Base-by-base conservation (phyloP, 2,888 invertebrate species). In the Agriopis aurantiaria region DNA sequence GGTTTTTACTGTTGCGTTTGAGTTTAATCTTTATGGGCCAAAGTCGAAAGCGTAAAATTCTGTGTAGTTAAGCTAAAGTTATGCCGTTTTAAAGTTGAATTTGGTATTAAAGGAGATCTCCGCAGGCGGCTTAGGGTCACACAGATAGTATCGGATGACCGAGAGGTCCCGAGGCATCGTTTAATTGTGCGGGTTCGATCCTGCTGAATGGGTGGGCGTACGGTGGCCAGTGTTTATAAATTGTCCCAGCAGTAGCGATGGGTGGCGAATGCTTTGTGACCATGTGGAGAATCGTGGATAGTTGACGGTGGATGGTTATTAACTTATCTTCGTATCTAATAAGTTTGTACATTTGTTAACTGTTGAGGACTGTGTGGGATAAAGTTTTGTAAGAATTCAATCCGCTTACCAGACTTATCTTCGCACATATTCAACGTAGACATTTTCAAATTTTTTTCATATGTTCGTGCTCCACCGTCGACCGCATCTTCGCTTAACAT, bases 151-250 rank as follows among this genome's bases (percentile, higher is more conserved):
- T 90, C 90, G 79, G 79, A 84, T 89, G 89, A 90, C 90, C 88
- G 81, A 83, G 83, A 85, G 88, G 85, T 83, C 90, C 88, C 72
- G 84, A 83, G 90, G 90, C 89, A 84, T 88, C 88, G 84, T 91
- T 91, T 91, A 91, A 91, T 91, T 91, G 91, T 87, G 79, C 85
- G 82, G 85, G 88, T 89, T 87, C 88, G 89, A 87, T 83, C 81
- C 83, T 80, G 80, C 81, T 82, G 87, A 85, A 86, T 84, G 85
- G 87, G 89, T 90, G 90, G 91, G 91, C 90, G 91, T 87, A 79
- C 82, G 78, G 84, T 79, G 82, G 86, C 85, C 84, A 78, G 81
- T 79, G 77, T 83, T 88, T 88, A 91, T 91, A 89, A 89, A 90
- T 90, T 81, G 86, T 80, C 82, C 79, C 72, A 75, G 85, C 89